Conservation (phyloP, 2,888 invertebrate genomes). For the Cephus spinipes region DNA sequence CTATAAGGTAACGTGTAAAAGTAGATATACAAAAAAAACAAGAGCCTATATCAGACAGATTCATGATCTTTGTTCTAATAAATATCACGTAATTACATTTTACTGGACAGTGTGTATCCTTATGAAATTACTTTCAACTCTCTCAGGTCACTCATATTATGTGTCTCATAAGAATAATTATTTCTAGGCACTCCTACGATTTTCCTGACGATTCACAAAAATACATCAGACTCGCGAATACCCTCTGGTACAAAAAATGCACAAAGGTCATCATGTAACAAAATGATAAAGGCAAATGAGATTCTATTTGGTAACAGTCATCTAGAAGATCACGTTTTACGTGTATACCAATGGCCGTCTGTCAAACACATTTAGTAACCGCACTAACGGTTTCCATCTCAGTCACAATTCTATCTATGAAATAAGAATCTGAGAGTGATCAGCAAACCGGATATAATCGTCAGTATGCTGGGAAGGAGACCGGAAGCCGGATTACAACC, state of each 20-base stretch:
- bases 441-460: conserved; percentile 15
- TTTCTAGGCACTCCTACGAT: not conserved
- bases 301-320: not conserved
- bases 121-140: not conserved
- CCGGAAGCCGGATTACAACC: conserved; percentile 80
- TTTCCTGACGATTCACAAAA: not conserved
- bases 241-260: not conserved
- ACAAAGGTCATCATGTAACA: not conserved
- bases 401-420: conserved; percentile 9
- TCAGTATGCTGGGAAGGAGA: conserved; percentile 24
- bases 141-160: not conserved
- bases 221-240: not conserved
- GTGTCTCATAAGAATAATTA: not conserved
- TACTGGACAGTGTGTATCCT: not conserved
- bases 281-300: not conserved
- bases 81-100: not conserved
- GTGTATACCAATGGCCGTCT: not conserved
- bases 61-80: not conserved
- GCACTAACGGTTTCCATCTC: not conserved
- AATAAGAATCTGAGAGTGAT: conserved; percentile 3
- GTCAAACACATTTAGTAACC: not conserved
- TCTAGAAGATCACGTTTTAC: not conserved
- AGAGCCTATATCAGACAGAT: not conserved
- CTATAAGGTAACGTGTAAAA: not conserved
- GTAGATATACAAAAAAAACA: not conserved